These are phyloP conservation scores for Plutomurus gul DNA, from an alignment of 1,140 invertebrate genomes.

Conservation along the genomic window DNA sequence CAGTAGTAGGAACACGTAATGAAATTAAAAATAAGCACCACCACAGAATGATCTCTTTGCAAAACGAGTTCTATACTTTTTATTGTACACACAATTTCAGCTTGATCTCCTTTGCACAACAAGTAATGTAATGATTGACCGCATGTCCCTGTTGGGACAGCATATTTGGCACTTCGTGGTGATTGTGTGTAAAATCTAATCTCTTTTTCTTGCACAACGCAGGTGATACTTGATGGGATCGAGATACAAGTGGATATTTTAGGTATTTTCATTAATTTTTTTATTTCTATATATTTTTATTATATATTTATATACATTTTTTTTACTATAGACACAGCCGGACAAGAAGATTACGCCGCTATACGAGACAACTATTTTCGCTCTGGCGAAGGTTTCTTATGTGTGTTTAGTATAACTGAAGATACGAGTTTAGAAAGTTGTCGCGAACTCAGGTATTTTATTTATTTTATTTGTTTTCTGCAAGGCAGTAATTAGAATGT, in stretches of 20 bases:
- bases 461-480: not conserved
- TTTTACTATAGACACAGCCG: constrained; percentile 98
- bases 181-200: no score
- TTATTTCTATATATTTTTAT: no score
- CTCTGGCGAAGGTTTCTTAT: constrained; percentile 98
- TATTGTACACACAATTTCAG: no score
- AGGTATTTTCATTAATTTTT: no score
- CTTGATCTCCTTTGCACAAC: no score
- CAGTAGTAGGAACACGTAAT: no score
- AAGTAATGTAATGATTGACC: no score
- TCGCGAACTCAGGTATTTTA: constrained; percentile 91
- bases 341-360: constrained; percentile 99
- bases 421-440: constrained; percentile 98
- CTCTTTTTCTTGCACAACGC: not conserved
- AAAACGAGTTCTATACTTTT: no score
- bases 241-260: constrained; percentile 99
- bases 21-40: no score
- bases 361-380: constrained; percentile 99
- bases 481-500: no score
- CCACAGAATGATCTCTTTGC: no score
- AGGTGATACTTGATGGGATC: constrained; percentile 85
- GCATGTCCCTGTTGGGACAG: not conserved
- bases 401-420: constrained; percentile 99
- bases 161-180: not conserved
- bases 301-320: no score